Evolutionary conservation across 2,888 invertebrate genomes (phyloP).

Genomic region (Acrobasis suavella): DNA sequence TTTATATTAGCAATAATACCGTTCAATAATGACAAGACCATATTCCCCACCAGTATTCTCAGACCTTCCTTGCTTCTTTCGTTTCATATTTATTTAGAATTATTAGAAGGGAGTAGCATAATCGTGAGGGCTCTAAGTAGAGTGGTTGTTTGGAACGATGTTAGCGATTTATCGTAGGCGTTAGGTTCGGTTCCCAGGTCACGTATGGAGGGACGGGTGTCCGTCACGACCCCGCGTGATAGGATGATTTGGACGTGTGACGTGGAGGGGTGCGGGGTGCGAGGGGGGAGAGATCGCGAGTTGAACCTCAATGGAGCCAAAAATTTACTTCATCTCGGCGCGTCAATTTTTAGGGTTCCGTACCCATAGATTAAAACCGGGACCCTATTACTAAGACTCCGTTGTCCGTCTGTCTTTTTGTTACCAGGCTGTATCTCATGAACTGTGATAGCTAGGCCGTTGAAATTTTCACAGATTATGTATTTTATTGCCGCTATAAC

Average conservation of each 20-base stretch:
- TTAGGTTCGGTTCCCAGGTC: constrained; percentile 67
- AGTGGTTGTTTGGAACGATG: constrained; percentile 47
- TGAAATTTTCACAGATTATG: too few species aligned
- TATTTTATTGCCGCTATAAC: too few species aligned
- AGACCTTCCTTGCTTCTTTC: constrained; percentile 31
- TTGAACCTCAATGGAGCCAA: background rate
- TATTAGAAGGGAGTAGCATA: background rate
- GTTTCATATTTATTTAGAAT: background rate
- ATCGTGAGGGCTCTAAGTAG: constrained; percentile 33
- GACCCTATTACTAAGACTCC: too few species aligned
- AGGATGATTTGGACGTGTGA: constrained; percentile 74
- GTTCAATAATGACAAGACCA: constrained; percentile 73
- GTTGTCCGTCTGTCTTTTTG: too few species aligned
- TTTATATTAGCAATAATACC: constrained; percentile 77
- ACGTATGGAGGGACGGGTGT: constrained; percentile 68
- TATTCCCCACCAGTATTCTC: constrained; percentile 45
- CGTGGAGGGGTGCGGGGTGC: constrained; percentile 43
- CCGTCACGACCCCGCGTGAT: constrained; percentile 67
- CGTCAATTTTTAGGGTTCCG: too few species aligned
- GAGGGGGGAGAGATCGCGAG: constrained; percentile 11
- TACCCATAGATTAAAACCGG: too few species aligned
- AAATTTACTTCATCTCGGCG: too few species aligned
- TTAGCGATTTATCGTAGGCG: constrained; percentile 67
- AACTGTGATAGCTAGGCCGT: too few species aligned
- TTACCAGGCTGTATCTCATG: too few species aligned